Conservation (phyloP, 2,888 invertebrate species). For the Nasonovia ribisnigri region DNA sequence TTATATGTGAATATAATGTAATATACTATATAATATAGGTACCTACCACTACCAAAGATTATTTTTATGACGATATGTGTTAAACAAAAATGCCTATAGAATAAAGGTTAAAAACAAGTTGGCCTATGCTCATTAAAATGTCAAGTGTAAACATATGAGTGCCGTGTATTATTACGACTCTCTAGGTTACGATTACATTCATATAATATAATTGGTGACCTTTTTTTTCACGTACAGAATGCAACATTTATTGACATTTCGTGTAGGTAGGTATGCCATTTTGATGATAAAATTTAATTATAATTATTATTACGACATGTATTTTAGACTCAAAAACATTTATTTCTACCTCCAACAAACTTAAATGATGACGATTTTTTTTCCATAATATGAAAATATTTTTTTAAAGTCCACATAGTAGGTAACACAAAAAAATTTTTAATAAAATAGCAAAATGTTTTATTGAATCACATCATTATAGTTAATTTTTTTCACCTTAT, state of each 20-base stretch:
- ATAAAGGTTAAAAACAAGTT: slow-evolving; percentile 49
- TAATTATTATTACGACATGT: not conserved
- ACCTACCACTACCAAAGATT: not conserved
- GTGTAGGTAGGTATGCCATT: slow-evolving; percentile 32
- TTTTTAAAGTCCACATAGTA: not conserved
- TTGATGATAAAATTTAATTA: slow-evolving; percentile 40
- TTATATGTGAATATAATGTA: not conserved
- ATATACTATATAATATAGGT: not conserved
- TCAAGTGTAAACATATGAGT: slow-evolving; percentile 50
- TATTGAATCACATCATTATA: not conserved
- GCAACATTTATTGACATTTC: slow-evolving; percentile 57
- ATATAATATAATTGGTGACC: slow-evolving; percentile 46
- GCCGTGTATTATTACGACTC: slow-evolving; percentile 14
- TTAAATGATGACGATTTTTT: not conserved
- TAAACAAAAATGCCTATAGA: not conserved
- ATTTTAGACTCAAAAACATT: slow-evolving; percentile 23
- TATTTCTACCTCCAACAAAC: not conserved
- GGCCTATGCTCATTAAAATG: slow-evolving; percentile 48
- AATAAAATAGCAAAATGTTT: not conserved
- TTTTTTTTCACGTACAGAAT: slow-evolving; percentile 36
- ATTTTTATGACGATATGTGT: not conserved
- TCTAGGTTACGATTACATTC: slow-evolving; percentile 31
- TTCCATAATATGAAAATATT: not conserved
- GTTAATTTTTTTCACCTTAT: not conserved
- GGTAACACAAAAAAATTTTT: not conserved